A percentile compares a stretch with the other conserved stretches of the same genome.
These are phyloP conservation scores for Aphidius colemani DNA, from an alignment of 2,888 invertebrate genomes.

Conservation along the genomic window DNA sequence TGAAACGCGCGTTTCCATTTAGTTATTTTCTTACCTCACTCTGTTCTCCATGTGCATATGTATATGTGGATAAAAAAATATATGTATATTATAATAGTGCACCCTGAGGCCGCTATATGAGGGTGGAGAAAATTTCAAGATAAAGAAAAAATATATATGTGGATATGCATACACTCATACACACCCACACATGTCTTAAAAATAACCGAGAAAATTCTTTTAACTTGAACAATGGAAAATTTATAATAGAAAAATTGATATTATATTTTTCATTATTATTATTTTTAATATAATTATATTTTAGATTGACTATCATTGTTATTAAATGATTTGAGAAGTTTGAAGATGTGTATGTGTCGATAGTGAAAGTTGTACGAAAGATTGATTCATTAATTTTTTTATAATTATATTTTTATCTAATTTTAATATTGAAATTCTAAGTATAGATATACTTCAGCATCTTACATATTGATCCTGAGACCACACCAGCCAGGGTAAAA, in stretches of 20 bases:
- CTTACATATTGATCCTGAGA: neutral
- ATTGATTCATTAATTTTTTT: no score
- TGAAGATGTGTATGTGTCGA: no score
- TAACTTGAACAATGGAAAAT: neutral
- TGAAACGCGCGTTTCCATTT: conserved; percentile 24
- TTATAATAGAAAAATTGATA: neutral
- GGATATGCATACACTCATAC: no score
- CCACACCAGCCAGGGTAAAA: no score
- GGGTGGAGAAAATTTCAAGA: conserved; percentile 20
- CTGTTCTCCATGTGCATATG: conserved; percentile 32
- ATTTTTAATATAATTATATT: no score
- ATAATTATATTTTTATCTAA: neutral
- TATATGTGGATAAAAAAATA: conserved; percentile 26
- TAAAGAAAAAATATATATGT: neutral
- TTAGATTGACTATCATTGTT: no score
- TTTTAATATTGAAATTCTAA: neutral
- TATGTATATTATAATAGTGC: conserved; percentile 7
- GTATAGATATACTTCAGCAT: conserved; percentile 18
- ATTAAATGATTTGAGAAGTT: no score
- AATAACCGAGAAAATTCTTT: neutral
- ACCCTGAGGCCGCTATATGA: conserved; percentile 23
- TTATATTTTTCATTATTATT: neutral
- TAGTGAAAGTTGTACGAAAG: no score
- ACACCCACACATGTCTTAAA: neutral
- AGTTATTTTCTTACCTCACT: no score